Evolutionary conservation across 1,140 invertebrate genomes (phyloP), one percentile per base, ranked within the genome.

Genomic region (Drosophila azteca): DNA sequence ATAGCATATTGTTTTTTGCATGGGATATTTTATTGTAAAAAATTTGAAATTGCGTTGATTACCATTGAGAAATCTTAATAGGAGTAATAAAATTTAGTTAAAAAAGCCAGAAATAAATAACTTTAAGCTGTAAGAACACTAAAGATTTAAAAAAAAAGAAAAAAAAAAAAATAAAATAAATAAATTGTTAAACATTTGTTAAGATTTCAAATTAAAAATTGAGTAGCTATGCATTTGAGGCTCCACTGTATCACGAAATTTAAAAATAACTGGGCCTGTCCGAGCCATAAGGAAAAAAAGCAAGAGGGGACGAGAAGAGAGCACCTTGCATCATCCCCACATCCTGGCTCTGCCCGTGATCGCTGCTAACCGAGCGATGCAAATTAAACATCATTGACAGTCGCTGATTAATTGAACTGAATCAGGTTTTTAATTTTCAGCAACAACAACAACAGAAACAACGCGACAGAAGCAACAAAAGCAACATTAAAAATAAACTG

Each of bases 321-420:
- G 17, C 9, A 46, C 8, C 9, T 17, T 29, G 13, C 35, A 6
- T 13, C 24, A 17, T 15, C 15, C 17, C 26, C 35, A 4, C 48
- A 48, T 63, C 22, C 76, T 59, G 58, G 6, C 41, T 62, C 54
- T 68, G 53, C 55, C 22, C 26, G 43, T 58, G 31, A 61, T 67
- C 43, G 46, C 51, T 24, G 39, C 63, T 63, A 68, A 76, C 24
- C 51, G 46, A 41, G 44, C 53, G 58, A 66, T 62, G 62, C 70
- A 81, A 82, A 85, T 85, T 87, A 78, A 87, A 52, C 83, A 82
- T 75, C 82, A 85, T 85, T 82, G 82, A 87, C 82, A 85, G 63
- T 81, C 66, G 63, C 60, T 85, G 82, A 85, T 85, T 85, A 85
- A 85, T 87, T 87, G 78, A 70, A 78, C 62, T 76, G 78, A 82